Evolutionary conservation across 2,888 invertebrate species (phyloP), one percentile per base, ranked within the genome.

Genomic region (Mycalesis mineus): DNA sequence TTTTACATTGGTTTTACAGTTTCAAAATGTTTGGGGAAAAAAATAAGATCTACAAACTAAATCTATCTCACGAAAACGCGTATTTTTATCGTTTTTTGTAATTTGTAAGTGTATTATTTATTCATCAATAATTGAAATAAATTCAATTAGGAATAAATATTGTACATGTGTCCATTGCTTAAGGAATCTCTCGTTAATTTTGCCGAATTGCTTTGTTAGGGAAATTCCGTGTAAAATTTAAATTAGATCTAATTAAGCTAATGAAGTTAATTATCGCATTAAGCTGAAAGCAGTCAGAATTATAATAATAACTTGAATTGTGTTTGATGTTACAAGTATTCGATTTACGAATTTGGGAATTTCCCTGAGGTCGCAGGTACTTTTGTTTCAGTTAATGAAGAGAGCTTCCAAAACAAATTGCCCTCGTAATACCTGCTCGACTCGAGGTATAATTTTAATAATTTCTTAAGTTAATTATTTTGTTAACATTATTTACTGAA

Each of bases 211-310:
- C 45, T 28, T 39, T 39, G 33, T 33, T 48, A 55, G 33, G 29
- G 28, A 41, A 55, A 41, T 13, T 41, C 15, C 17, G 48, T 41
- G 33, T 49, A 48, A 48, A 49, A 48, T 55, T 55, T 33, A 41
- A 48, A 31, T 55, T 9, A 40, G 48, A 40, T 48, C 40, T 48
- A 55, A 55, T 55, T 55, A 48, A 48, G 41, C 15, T 55, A 48
- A 54, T 54, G 37, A 54, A 54, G 15, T 54, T 54, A 54, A 55
- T 55, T 48, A 55, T 36, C 13, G 33, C 55, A 55, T 48, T 49
- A 48, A 48, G 48, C 39, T 14, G 33, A 41, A 55, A 55, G 48
- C 55, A 49, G 55, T 29, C 40, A 41, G 41, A 55, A 40, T 40
- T 33, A 48, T 22, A 41, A 48, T 48, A 55, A 48, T 36, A 55